phyloP scores from a whole-genome alignment of 2,888 invertebrate species.

The Diadegma fenestrale region DNA sequence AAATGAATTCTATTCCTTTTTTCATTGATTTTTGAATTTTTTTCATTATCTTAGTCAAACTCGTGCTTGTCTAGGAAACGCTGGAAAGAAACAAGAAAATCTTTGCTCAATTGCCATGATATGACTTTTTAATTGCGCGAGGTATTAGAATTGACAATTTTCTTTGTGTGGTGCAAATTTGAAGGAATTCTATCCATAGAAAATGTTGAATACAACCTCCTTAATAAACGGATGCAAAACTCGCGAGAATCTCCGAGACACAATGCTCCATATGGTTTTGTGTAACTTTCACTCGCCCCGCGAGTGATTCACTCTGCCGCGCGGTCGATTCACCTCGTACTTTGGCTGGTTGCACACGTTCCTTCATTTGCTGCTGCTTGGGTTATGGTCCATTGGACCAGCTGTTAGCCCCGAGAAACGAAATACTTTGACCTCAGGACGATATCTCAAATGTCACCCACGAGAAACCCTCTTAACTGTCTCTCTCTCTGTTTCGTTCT shows the following conservation, averaged over 20 bases:
- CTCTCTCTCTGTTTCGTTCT: slow-evolving; percentile 14
- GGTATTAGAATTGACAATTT: too few species aligned
- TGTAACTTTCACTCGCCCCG: slow-evolving; percentile 1
- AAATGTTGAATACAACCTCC: too few species aligned
- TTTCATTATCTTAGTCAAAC: too few species aligned
- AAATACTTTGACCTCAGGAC: slow-evolving; percentile 46
- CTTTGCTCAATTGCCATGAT: too few species aligned
- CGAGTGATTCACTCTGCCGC: background rate
- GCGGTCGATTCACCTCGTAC: background rate
- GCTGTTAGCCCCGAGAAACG: slow-evolving; percentile 44
- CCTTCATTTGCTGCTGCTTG: slow-evolving; percentile 11
- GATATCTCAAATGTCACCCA: slow-evolving; percentile 49
- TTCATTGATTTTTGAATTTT: too few species aligned
- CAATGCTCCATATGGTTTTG: slow-evolving; percentile 10
- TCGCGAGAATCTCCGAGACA: background rate
- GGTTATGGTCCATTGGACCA: slow-evolving; percentile 19
- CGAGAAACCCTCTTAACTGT: slow-evolving; percentile 8
- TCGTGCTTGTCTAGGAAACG: too few species aligned
- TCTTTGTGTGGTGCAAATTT: too few species aligned
- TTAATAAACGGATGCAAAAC: background rate
- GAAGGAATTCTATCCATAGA: too few species aligned
- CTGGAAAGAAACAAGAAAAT: too few species aligned
- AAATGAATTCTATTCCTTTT: too few species aligned
- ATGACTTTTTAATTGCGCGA: too few species aligned
- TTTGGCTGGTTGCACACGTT: slow-evolving; percentile 19